Conservation (phyloP, 2,888 invertebrate species). For the Philonicus albiceps region DNA sequence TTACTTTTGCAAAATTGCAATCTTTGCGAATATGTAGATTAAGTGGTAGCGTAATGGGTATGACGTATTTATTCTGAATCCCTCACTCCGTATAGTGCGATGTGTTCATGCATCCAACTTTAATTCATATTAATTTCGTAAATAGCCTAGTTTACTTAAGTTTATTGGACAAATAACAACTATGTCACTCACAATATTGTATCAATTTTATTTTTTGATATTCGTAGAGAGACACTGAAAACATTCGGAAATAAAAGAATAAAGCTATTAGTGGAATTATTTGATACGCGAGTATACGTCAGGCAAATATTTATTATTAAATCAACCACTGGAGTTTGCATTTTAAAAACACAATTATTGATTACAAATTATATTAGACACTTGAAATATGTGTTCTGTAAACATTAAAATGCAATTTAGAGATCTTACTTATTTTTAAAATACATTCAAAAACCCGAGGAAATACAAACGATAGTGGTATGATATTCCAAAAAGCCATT, state of each 20-base stretch:
- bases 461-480: too few relatives aligned
- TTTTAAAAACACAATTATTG: neutral
- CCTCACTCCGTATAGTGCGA: neutral
- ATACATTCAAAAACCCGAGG: too few relatives aligned
- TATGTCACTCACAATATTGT: neutral
- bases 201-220: neutral
- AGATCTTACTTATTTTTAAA: too few relatives aligned
- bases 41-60: constrained; percentile 21
- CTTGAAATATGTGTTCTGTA: too few relatives aligned
- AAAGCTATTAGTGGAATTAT: neutral
- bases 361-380: too few relatives aligned
- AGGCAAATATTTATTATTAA: neutral
- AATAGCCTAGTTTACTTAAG: neutral
- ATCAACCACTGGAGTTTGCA: neutral
- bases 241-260: neutral
- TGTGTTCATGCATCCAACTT: neutral
- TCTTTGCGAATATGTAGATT: constrained; percentile 40
- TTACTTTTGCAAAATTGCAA: constrained; percentile 36
- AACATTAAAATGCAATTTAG: too few relatives aligned
- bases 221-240: neutral
- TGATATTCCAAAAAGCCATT: too few relatives aligned
- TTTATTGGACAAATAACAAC: neutral
- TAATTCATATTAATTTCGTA: neutral
- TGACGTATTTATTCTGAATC: constrained; percentile 16
- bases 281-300: neutral